phyloP scores from a whole-genome alignment of 2,888 invertebrate genomes.

The Chymomyza fuscimana region DNA sequence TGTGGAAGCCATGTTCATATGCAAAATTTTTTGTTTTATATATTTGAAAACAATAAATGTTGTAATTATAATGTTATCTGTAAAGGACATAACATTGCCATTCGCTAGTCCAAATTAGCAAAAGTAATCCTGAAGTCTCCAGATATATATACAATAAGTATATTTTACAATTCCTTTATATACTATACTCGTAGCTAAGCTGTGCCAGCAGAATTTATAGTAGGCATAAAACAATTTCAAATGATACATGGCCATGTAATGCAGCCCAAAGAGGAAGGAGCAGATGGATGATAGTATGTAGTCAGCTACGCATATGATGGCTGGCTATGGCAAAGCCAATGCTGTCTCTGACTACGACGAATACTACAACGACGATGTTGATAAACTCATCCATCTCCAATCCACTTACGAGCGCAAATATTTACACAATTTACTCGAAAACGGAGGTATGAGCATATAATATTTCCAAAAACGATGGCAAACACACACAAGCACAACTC shows the following conservation, averaged over 20 bases:
- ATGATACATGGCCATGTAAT: neutral
- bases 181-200: neutral
- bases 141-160: no score
- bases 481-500: conserved; percentile 59
- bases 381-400: conserved; percentile 79
- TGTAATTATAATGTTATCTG: no score
- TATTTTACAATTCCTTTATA: neutral
- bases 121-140: no score
- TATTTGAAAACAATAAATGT: no score
- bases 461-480: conserved; percentile 76
- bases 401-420: conserved; percentile 78
- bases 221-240: neutral
- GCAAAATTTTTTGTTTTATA: no score
- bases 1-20: no score
- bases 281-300: neutral
- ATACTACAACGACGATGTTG: conserved; percentile 61
- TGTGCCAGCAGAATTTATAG: neutral
- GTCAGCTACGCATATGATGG: conserved; percentile 37
- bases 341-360: conserved; percentile 1
- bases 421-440: conserved; percentile 76
- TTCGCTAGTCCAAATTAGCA: no score
- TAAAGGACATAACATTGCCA: no score
- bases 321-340: conserved; percentile 45
- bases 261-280: neutral
- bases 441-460: conserved; percentile 76